These are phyloP conservation scores for Mastacembelus armatus DNA, from an alignment of 2,797 vertebrate genomes.

Conservation along the genomic window DNA sequence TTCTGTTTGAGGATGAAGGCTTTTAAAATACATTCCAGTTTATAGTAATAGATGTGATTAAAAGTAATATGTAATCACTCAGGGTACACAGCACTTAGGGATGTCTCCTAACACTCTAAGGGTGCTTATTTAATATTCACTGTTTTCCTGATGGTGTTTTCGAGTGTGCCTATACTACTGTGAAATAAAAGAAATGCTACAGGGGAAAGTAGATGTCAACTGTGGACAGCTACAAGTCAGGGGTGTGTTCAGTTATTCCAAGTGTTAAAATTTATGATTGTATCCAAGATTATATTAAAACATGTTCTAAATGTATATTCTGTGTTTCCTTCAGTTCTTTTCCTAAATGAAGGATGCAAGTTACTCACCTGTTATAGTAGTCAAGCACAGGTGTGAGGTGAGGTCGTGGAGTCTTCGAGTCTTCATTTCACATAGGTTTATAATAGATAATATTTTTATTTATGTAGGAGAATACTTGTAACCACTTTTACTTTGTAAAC, in stretches of 20 bases:
- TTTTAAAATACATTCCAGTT: conserved; percentile 37
- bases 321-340: background rate
- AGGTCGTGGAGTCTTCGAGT: too few species aligned
- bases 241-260: too few species aligned
- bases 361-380: too few species aligned
- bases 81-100: conserved; percentile 41
- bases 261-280: conserved; percentile 36
- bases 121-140: conserved; percentile 19
- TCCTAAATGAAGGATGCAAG: background rate
- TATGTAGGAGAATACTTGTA: too few species aligned
- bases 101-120: conserved; percentile 10
- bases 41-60: conserved; percentile 13
- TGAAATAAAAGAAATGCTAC: conserved; percentile 32
- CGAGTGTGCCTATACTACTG: conserved; percentile 53
- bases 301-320: background rate
- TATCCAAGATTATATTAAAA: conserved; percentile 61
- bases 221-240: conserved; percentile 45
- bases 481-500: too few species aligned
- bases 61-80: conserved; percentile 38
- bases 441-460: too few species aligned
- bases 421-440: too few species aligned
- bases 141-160: conserved; percentile 12
- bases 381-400: too few species aligned
- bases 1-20: conserved; percentile 29
- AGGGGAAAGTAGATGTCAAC: conserved; percentile 13